phyloP scores from a whole-genome alignment of 1,140 invertebrate genomes.

The Radopholus similis region DNA sequence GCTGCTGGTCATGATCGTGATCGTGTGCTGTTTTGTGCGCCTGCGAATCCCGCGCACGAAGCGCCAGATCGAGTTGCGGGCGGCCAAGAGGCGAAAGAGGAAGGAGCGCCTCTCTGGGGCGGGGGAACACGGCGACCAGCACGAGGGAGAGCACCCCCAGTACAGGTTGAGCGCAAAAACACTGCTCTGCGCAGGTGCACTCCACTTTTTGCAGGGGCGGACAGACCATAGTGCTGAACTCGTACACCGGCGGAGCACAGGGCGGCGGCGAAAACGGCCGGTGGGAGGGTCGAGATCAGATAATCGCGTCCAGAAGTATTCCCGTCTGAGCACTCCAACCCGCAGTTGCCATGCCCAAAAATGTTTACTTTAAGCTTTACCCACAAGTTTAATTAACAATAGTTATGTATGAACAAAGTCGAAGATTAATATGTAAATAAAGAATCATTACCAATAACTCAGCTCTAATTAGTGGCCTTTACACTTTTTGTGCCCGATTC shows the following conservation, averaged over 20 bases:
- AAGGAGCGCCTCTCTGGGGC: constrained; percentile 24
- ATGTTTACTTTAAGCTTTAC: too few relatives aligned
- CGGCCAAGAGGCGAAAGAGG: constrained; percentile 42
- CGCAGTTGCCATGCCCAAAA: too few relatives aligned
- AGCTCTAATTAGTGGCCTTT: too few relatives aligned
- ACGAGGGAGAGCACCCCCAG: constrained; percentile 7
- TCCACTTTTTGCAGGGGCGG: constrained; percentile 1
- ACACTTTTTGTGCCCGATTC: too few relatives aligned
- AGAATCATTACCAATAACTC: too few relatives aligned
- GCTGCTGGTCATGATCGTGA: constrained; percentile 58
- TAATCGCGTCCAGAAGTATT: background rate
- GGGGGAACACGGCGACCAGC: background rate
- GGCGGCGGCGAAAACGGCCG: background rate
- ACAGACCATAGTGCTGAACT: constrained; percentile 53
- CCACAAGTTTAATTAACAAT: too few relatives aligned
- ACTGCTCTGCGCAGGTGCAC: background rate
- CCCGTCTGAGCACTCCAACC: background rate
- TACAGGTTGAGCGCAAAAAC: constrained; percentile 15
- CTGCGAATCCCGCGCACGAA: constrained; percentile 48
- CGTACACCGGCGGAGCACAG: constrained; percentile 15
- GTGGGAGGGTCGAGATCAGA: background rate
- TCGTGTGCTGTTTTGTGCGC: constrained; percentile 54
- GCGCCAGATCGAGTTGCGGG: constrained; percentile 58
- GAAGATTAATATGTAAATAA: too few relatives aligned
- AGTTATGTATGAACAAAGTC: too few relatives aligned